Percentiles rank a stretch among this genome's conserved stretches.
These are phyloP conservation scores for Gnatocerus cornutus DNA, from an alignment of 2,888 invertebrate genomes.

Conservation along the genomic window DNA sequence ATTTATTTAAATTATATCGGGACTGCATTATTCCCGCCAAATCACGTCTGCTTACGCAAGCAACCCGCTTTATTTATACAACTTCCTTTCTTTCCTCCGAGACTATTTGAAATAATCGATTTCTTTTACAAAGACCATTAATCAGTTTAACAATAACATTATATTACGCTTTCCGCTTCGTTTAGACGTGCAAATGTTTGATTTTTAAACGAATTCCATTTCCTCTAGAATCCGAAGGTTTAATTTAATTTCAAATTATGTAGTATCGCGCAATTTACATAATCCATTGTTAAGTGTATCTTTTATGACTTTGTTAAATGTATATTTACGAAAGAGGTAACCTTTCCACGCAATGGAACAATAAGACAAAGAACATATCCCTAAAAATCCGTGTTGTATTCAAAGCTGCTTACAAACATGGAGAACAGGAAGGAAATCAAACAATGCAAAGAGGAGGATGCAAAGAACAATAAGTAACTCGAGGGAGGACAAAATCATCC, in stretches of 20 bases:
- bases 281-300: slow-evolving; percentile 41
- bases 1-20: slow-evolving; percentile 45
- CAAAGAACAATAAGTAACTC: slow-evolving; percentile 49
- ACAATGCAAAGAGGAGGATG: slow-evolving; percentile 45
- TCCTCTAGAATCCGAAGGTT: slow-evolving; percentile 10
- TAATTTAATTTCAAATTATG: slow-evolving; percentile 42
- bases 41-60: slow-evolving; percentile 39
- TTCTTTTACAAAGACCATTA: slow-evolving; percentile 52
- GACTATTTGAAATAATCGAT: slow-evolving; percentile 50
- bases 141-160: slow-evolving; percentile 54
- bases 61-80: slow-evolving; percentile 52
- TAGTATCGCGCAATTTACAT: slow-evolving; percentile 39
- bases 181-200: slow-evolving; percentile 38
- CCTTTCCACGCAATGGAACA: slow-evolving; percentile 51
- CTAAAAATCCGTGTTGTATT: slow-evolving; percentile 53
- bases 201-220: slow-evolving; percentile 38
- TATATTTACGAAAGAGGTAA: slow-evolving; percentile 46
- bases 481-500: slow-evolving; percentile 21
- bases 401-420: slow-evolving; percentile 55
- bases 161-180: slow-evolving; percentile 45
- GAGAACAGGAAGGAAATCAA: slow-evolving; percentile 54
- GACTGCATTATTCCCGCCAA: slow-evolving; percentile 23
- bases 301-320: slow-evolving; percentile 44
- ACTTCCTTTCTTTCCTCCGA: slow-evolving; percentile 41
- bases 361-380: slow-evolving; percentile 54